Percentiles rank a stretch among this genome's conserved stretches.
These are phyloP conservation scores for Pandemis heparana DNA, from an alignment of 2,888 invertebrate species.

Conservation along the genomic window DNA sequence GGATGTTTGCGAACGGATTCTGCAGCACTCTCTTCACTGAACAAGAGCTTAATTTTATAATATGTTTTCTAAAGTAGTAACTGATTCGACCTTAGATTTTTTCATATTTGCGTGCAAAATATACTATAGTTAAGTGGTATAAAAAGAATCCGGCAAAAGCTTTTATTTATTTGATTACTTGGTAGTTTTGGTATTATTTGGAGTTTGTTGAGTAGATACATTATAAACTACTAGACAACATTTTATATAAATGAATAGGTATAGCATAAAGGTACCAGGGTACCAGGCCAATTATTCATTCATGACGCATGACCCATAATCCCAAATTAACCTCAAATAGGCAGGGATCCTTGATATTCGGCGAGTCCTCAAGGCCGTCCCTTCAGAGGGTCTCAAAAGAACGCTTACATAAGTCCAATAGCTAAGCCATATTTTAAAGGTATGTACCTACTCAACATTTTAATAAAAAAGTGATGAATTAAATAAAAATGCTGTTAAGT, in stretches of 20 bases:
- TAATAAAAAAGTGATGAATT: background rate
- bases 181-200: no score
- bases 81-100: no score
- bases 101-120: no score
- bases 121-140: no score
- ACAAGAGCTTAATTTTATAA: background rate
- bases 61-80: no score
- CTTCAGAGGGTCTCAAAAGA: background rate
- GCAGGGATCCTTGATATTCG: background rate
- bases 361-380: background rate
- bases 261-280: no score
- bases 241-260: no score
- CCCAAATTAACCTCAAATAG: slow-evolving; percentile 7
- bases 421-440: background rate
- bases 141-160: no score
- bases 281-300: background rate
- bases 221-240: background rate
- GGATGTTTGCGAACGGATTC: background rate
- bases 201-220: no score
- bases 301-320: background rate
- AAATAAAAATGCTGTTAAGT: no score
- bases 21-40: background rate
- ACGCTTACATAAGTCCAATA: background rate
- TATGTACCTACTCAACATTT: background rate
- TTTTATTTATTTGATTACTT: no score